phyloP scores from a whole-genome alignment of 2,797 vertebrate species.

The Labeo calbasu region DNA sequence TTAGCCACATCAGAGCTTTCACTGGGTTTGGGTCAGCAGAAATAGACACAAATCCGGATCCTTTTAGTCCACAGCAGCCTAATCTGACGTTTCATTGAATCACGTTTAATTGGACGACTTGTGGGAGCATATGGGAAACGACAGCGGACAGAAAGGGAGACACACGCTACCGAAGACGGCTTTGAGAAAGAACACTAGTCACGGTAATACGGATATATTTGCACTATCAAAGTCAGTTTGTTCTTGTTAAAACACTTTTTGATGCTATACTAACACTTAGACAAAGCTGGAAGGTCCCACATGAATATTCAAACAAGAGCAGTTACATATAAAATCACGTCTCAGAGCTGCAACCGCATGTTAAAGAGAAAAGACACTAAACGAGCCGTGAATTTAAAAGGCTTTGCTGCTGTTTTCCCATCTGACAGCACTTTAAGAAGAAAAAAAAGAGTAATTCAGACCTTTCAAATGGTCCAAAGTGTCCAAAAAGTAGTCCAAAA shows the following conservation, averaged over 20 bases:
- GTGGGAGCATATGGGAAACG: neutral
- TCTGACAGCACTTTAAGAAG: neutral
- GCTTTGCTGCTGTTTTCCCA: conserved; percentile 31
- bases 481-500: neutral
- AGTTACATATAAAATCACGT: neutral
- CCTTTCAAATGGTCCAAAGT: neutral
- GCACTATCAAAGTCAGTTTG: conserved; percentile 15
- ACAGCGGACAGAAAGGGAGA: neutral
- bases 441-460: too few relatives aligned
- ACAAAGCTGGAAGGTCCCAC: conserved; percentile 1
- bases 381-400: neutral
- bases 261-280: neutral
- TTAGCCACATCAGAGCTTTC: conserved; percentile 44
- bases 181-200: conserved; percentile 11
- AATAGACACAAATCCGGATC: conserved; percentile 48
- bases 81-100: conserved; percentile 47
- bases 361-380: conserved; percentile 1
- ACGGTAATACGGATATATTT: neutral
- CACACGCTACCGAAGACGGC: neutral
- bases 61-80: conserved; percentile 29
- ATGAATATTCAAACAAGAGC: conserved; percentile 34
- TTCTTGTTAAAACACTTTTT: conserved; percentile 16
- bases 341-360: neutral
- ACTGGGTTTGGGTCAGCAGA: conserved; percentile 36
- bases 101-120: conserved; percentile 26